Base-by-base conservation (phyloP, 1,140 invertebrate genomes). In the Monochamus saltuarius region DNA sequence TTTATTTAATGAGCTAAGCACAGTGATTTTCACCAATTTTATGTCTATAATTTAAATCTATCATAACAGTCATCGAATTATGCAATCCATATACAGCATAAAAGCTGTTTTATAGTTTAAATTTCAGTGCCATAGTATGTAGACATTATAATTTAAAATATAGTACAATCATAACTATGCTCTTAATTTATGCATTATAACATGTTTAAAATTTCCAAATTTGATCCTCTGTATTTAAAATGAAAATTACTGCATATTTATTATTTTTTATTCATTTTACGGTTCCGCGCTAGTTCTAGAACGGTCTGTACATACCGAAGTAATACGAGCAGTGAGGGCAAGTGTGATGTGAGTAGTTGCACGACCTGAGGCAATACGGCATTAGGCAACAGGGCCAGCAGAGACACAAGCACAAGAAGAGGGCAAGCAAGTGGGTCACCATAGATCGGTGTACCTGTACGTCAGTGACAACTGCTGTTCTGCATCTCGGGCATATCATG, bases 301-400 rank as follows among this genome's bases (percentile, higher is more conserved):
- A 77, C 6, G 77, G 73, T 47, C 62, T 73, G 54, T 78, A 79
- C 40, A 75, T 74, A 39, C 78, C 80, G 19, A 80, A 65, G 58
- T 76, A 75, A 51, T 71, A 65, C 14, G 67, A 64, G 49, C 79
- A 81, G 34, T 69, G 67, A 4, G 79, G 77, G 66, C 79, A 80
- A 46, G 75, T 74, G 62, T 82, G 79, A 42, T 79, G 73, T 13
- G 72, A 68, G 57, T 71, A 77, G 51, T 76, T 78, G 60, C 75
- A 80, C 10, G 73, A 73, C 51, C 80, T 72, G 45, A 78, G 56
- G 49, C 75, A 81, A 57, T 79, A 80, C 1, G 79, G 80, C 46
- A 81, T 62, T 11, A 78, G 49, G 49, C 73, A 79, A 56, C 78
- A 81, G 1, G 79, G 78, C 77, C 79, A 81, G 58, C 73, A 76